These are phyloP conservation scores for Cydia amplana DNA, from an alignment of 1,140 invertebrate genomes.

Conservation along the genomic window DNA sequence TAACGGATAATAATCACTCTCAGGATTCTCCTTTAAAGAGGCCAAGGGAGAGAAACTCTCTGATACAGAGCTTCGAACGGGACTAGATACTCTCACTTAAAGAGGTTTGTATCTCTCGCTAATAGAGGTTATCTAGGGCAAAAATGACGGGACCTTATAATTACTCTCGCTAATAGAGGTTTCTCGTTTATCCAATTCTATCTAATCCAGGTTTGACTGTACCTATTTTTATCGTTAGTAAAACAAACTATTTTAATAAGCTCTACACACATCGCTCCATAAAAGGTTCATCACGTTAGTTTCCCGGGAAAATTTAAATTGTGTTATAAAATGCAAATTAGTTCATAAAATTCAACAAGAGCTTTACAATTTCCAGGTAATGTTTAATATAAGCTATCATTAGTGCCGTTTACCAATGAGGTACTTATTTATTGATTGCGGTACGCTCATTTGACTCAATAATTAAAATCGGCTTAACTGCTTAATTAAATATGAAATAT, in stretches of 20 bases:
- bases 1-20: too few relatives aligned
- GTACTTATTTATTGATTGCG: background rate
- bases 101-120: too few relatives aligned
- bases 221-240: background rate
- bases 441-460: background rate
- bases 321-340: conserved; percentile 1
- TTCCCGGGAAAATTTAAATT: background rate
- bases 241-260: background rate
- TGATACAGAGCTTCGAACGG: too few relatives aligned
- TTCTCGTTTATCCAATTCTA: too few relatives aligned
- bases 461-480: conserved; percentile 1
- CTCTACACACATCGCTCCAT: background rate
- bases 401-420: background rate
- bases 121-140: too few relatives aligned
- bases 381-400: background rate
- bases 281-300: background rate
- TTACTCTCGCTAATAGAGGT: too few relatives aligned
- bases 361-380: background rate
- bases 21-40: too few relatives aligned
- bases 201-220: too few relatives aligned
- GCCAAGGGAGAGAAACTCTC: too few relatives aligned
- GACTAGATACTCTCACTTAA: too few relatives aligned
- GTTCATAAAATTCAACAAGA: background rate
- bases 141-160: too few relatives aligned
- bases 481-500: background rate